Evolutionary conservation across 2,797 vertebrate genomes (phyloP), one percentile per base, ranked within the genome.

Genomic region (Linurgus olivaceus): DNA sequence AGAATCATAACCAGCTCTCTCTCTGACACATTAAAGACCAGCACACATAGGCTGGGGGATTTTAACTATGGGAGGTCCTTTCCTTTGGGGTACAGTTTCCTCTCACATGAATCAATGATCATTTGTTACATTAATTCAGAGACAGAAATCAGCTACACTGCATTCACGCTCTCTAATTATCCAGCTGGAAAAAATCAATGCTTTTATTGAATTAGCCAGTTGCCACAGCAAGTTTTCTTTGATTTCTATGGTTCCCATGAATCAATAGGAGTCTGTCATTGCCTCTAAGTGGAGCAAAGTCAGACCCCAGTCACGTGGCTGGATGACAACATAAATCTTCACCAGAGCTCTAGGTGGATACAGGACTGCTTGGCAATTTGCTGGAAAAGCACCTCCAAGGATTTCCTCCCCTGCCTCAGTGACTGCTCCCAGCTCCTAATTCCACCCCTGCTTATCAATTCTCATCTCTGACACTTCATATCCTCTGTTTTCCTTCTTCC

Each of bases 111-210:
- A 96, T 95, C 72, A 85, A 96, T 95, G 94, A 94, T 67, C 78
- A 87, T 93, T 96, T 95, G 96, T 97, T 97, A 94, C 62, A 95
- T 94, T 96, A 97, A 97, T 94, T 96, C 93, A 90, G 57, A 95
- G 84, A 88, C 90, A 88, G 91, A 73, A 96, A 96, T 90, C 93
- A 95, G 63, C 83, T 57, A 59, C 25, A 17, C 85, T 55, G 79
- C 84, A 96, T 96, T 97, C 79, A 92, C 62, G 90, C 91, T 93
- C 79, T 95, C 95, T 96, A 96, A 97, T 97, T 95, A 86, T 95
- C 94, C 96, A 95, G 92, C 84, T 0, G 2, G 68, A 90, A 94
- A 94, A 96, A 97, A 97, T 97, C 96, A 85, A 97, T 96, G 91
- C 84, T 96, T 68, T 97, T 91, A 96, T 95, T 96, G 96, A 97